Evolutionary conservation across 2,113 vertebrate species (phyloP).

Genomic region (Leptocoma aspasia): DNA sequence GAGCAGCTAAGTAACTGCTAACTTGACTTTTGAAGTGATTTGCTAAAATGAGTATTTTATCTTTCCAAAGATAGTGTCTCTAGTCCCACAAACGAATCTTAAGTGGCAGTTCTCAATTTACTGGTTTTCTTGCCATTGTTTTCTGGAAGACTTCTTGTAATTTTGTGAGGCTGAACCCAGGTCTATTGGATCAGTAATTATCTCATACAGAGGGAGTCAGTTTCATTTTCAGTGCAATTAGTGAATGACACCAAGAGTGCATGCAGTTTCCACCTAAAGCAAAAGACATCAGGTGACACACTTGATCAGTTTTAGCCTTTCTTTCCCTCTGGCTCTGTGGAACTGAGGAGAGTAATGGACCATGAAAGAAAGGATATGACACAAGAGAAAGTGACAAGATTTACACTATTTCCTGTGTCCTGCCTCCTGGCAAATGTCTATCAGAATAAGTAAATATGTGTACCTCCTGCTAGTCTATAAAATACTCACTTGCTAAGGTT

Average conservation of each 20-base stretch:
- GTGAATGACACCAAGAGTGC: neutral
- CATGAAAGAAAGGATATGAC: neutral
- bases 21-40: neutral
- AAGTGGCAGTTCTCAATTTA: neutral
- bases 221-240: neutral
- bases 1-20: neutral
- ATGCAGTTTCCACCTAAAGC: neutral
- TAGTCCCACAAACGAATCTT: neutral
- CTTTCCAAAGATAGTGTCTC: neutral
- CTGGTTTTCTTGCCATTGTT: neutral
- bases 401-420: neutral
- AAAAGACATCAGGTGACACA: neutral
- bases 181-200: neutral
- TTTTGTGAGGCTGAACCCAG: neutral
- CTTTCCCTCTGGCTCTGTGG: neutral
- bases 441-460: neutral
- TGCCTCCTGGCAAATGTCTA: neutral
- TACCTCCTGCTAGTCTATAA: neutral
- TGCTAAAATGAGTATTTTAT: neutral
- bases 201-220: neutral
- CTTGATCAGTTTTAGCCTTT: neutral
- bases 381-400: neutral
- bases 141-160: neutral
- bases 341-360: neutral
- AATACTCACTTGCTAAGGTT: neutral